Base-by-base conservation (phyloP, 2,797 vertebrate genomes). In the Pipistrellus pygmaeus region DNA sequence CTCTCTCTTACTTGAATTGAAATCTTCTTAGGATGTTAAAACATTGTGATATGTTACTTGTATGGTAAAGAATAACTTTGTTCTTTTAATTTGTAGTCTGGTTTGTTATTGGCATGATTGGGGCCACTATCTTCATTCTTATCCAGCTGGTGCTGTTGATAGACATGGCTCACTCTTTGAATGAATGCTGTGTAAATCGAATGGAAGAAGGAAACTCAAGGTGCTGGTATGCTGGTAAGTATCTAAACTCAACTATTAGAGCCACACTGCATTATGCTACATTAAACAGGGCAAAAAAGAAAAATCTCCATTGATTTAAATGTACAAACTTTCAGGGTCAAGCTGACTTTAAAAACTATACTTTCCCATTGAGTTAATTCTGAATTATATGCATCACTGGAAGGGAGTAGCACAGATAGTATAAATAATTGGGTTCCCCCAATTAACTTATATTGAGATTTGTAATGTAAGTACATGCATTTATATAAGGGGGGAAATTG, bases 81-180 rank as follows among this genome's bases (percentile, higher is more conserved):
- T 89, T 96, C 60, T 83, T 35, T 96, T 97, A 32, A 35, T 92
- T 96, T 73, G 81, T 97, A 99, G 99, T 95, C 3, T 99, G 99
- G 98, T 99, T 99, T 97, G 6, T 41, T 32, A 91, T 99, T 81
- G 99, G 99, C 91, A 96, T 96, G 21, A 25, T 0, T 8, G 99
- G 99, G 88, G 99, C 99, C 0, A 98, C 98, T 93, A 91, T 93
- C 66, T 99, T 99, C 98, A 99, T 99, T 96, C 88, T 99, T 41
- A 99, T 99, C 97, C 99, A 99, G 97, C 82, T 99, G 95, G 98
- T 99, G 87, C 98, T 99, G 38, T 98, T 99, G 73, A 98, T 99
- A 81, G 99, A 99, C 96, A 98, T 99, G 80, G 99, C 99, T 95
- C 99, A 99, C 97, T 99, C 99, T 53, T 98, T 98, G 98, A 99